These are phyloP conservation scores for Nemurella pictetii DNA, from an alignment of 2,888 invertebrate genomes.

Conservation along the genomic window DNA sequence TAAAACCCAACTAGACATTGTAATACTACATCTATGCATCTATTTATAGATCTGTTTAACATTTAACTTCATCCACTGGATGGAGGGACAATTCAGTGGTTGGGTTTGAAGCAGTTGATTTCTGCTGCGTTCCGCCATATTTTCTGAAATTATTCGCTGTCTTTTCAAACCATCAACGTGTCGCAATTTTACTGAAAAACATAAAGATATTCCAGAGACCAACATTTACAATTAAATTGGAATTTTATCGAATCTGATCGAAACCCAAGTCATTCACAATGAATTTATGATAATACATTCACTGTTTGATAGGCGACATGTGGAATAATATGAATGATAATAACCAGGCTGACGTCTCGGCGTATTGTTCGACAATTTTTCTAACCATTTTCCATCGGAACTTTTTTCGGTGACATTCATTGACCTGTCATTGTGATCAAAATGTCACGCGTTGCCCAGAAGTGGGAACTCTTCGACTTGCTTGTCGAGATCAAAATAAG, in stretches of 20 bases:
- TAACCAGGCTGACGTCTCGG: neutral
- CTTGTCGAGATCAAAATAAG: no score
- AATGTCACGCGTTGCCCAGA: neutral
- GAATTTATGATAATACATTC: constrained; percentile 12
- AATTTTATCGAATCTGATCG: neutral
- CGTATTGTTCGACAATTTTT: neutral
- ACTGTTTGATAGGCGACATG: neutral
- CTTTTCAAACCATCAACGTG: no score
- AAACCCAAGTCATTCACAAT: neutral
- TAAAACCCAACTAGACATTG: no score
- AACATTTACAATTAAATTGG: constrained; percentile 12
- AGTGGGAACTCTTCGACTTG: neutral
- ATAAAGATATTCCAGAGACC: neutral
- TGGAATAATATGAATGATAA: constrained; percentile 30
- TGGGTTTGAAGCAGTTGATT: no score
- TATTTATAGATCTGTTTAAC: no score
- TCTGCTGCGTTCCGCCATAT: no score
- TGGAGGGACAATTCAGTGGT: no score
- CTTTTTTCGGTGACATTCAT: neutral
- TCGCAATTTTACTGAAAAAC: neutral
- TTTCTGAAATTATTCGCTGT: no score
- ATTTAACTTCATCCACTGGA: no score
- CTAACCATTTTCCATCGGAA: neutral
- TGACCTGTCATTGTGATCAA: neutral
- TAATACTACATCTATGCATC: no score